Evolutionary conservation across 2,888 invertebrate genomes (phyloP), one percentile per base, ranked within the genome.

Genomic region (Luperina nickerlii): DNA sequence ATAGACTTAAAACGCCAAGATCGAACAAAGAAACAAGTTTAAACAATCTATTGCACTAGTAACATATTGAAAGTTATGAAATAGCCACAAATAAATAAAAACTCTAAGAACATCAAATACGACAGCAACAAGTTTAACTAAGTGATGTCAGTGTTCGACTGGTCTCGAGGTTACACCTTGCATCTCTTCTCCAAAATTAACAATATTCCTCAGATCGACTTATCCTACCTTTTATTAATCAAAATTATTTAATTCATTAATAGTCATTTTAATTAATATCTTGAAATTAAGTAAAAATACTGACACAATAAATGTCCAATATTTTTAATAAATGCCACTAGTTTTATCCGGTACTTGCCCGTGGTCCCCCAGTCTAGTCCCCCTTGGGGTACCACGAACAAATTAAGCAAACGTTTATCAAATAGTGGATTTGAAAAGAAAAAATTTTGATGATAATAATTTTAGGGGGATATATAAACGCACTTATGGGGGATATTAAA

Each of bases 21-120:
- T 79, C 82, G 77, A 85, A 88, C 80, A 82, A 86, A 78, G 84
- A 83, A 81, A 81, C 82, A 77, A 82, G 76, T 85, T 84, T 51
- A 81, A 83, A 83, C 75, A 82, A 81, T 85, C 86, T 89, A 89
- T 89, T 89, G 89, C 89, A 89, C 90, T 85, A 87, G 76, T 84
- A 87, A 82, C 87, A 81, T 66, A 78, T 67, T 69, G 81, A 78
- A 83, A 83, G 82, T 82, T 78, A 84, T 86, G 85, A 81, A 88
- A 85, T 87, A 83, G 82, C 76, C 89, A 86, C 85, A 89, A 90
- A 90, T 90, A 89, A 89, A 90, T 87, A 86, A 80, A 79, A 82
- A 78, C 79, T 81, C 79, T 81, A 82, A 86, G 87, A 87, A 87
- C 71, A 80, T 82, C 87, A 84, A 86, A 79, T 74, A 85, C 63